Base-by-base conservation (phyloP, 2,888 invertebrate genomes). In the Archips crataeganus region DNA sequence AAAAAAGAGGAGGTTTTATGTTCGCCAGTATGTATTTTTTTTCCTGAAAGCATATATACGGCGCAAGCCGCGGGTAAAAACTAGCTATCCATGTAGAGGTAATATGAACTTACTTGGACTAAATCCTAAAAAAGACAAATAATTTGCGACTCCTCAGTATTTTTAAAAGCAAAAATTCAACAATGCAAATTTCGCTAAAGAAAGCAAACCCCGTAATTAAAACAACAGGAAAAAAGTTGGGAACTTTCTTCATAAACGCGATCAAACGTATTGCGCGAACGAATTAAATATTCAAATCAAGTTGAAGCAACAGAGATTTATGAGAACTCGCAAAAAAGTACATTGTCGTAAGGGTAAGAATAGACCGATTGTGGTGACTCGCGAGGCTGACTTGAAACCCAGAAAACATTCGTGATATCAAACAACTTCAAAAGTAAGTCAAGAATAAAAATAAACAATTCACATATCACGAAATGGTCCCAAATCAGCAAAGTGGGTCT, bases 221-320 rank as follows among this genome's bases (percentile, higher is more conserved):
- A 68, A 13, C 47, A 69, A 64, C 32, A 64, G 64, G 62, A 39
- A 72, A 61, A 67, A 68, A 59, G 65, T 71, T 32, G 15, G 60
- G 51, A 71, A 73, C 49, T 63, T 54, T 45, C 47, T 64, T 68
- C 63, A 73, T 67, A 62, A 72, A 62, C 68, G 45, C 70, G 68
- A 73, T 68, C 68, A 49, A 68, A 73, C 67, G 72, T 62, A 68
- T 59, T 57, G 57, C 59, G 39, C 13, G 34, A 54, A 68, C 47
- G 49, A 73, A 73, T 68, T 73, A 68, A 73, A 68, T 73, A 72
- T 72, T 68, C 72, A 68, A 68, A 68, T 72, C 67, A 68, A 68
- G 57, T 73, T 68, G 67, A 63, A 59, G 57, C 63, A 59, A 63
- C 68, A 15, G 63, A 47, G 72, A 68, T 73, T 73, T 73, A 68